A percentile compares a stretch with the other conserved stretches of the same genome.
Conservation (phyloP, 2,113 vertebrate genomes). For the Oxyura jamaicensis region DNA sequence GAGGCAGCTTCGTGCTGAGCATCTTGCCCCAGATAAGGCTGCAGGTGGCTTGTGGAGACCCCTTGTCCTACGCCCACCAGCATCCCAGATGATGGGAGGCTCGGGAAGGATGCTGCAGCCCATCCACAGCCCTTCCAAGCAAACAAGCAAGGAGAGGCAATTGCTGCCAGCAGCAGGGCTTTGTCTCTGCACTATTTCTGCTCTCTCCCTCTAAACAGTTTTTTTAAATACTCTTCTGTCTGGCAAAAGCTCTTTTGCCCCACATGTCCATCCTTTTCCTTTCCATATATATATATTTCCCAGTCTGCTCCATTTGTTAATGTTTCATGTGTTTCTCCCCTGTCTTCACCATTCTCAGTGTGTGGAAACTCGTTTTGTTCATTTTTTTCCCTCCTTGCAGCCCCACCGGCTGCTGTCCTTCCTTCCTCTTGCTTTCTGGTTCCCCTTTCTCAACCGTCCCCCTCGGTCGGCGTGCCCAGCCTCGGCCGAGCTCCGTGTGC, state of each 20-base stretch:
- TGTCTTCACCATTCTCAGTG: background rate
- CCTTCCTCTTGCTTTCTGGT: constrained; percentile 27
- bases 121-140: background rate
- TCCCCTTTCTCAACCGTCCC: constrained; percentile 13
- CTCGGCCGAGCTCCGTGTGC: background rate
- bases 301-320: background rate
- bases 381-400: background rate
- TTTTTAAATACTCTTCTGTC: background rate
- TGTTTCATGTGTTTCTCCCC: background rate
- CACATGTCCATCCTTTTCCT: background rate
- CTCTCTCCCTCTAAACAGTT: background rate
- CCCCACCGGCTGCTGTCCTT: background rate
- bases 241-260: constrained; percentile 20
- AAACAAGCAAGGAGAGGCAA: background rate
- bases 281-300: background rate
- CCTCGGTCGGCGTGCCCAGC: background rate
- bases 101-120: background rate
- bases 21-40: accelerated
- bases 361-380: background rate
- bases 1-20: background rate
- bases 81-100: background rate
- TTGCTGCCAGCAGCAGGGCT: background rate
- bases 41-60: accelerated
- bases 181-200: background rate
- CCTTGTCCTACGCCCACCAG: background rate